These are phyloP conservation scores for Tetragonisca angustula DNA, from an alignment of 2,888 invertebrate genomes.

Conservation along the genomic window DNA sequence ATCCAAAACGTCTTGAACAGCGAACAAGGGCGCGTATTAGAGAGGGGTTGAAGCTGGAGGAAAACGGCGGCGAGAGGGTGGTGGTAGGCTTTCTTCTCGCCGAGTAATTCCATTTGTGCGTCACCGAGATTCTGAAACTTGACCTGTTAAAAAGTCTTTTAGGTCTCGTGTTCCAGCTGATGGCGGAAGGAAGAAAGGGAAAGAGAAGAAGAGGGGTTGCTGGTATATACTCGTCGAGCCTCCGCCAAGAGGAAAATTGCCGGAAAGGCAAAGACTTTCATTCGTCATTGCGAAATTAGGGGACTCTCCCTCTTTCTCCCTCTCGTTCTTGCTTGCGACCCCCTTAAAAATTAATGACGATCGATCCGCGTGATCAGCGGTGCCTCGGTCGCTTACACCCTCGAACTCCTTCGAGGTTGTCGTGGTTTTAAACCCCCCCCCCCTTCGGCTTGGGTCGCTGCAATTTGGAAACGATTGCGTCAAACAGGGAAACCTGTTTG, in stretches of 20 bases:
- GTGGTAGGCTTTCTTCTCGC: constrained; percentile 59
- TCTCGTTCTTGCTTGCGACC: not conserved
- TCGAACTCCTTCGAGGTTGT: not conserved
- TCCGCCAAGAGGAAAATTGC: constrained; percentile 43
- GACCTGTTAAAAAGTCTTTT: constrained; percentile 82
- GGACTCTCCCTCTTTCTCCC: not conserved
- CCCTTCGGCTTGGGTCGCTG: not conserved
- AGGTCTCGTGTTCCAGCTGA: constrained; percentile 59
- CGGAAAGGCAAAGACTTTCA: constrained; percentile 35
- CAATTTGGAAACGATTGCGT: not conserved
- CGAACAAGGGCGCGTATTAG: constrained; percentile 39
- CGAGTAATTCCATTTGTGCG: constrained; percentile 81
- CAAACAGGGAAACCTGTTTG: not conserved
- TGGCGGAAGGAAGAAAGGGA: not conserved
- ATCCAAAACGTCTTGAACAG: constrained; percentile 40
- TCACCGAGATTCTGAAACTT: constrained; percentile 79
- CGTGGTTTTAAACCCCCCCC: too few species aligned
- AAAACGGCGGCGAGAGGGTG: constrained; percentile 53
- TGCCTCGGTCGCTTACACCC: not conserved
- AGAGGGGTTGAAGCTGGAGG: constrained; percentile 10
- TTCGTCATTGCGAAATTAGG: constrained; percentile 36
- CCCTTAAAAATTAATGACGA: constrained; percentile 30
- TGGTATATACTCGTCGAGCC: constrained; percentile 1
- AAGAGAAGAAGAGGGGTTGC: constrained; percentile 3
- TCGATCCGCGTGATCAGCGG: constrained; percentile 21